A percentile compares a stretch with the other conserved stretches of the same genome.
Evolutionary conservation across 2,113 vertebrate genomes (phyloP).

Genomic region (Monarcha castaneiventris): DNA sequence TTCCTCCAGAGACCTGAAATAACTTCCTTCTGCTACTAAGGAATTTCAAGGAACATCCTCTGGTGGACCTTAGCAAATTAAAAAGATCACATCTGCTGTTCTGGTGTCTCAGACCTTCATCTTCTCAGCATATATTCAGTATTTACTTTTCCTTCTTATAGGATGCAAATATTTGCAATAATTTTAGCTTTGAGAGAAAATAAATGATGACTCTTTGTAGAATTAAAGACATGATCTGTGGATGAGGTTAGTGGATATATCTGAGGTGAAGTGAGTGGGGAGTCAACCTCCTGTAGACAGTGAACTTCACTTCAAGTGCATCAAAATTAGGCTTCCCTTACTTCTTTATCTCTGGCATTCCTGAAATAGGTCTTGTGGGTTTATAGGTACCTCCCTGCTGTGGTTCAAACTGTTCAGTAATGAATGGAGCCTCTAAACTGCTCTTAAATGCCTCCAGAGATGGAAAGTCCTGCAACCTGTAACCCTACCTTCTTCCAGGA

Average conservation of each 20-base stretch:
- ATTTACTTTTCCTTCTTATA: background rate
- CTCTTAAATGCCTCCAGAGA: background rate
- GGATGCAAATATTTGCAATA: background rate
- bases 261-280: background rate
- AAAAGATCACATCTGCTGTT: background rate
- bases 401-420: background rate
- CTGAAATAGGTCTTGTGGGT: background rate
- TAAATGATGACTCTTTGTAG: background rate
- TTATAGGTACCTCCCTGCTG: background rate
- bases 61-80: slow-evolving; percentile 24
- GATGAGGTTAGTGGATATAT: background rate
- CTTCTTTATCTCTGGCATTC: background rate
- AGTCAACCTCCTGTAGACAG: background rate
- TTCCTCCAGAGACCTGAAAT: slow-evolving; percentile 3
- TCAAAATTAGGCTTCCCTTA: background rate
- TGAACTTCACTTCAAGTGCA: background rate
- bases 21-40: background rate
- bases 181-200: background rate
- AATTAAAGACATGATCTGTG: background rate
- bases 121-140: background rate
- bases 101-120: background rate
- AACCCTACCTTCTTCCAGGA: background rate
- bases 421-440: background rate
- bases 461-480: background rate
- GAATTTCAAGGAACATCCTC: background rate